These are phyloP conservation scores for Trididemnum nubilum DNA, from an alignment of 23 tunicate genomes.

Conservation along the genomic window DNA sequence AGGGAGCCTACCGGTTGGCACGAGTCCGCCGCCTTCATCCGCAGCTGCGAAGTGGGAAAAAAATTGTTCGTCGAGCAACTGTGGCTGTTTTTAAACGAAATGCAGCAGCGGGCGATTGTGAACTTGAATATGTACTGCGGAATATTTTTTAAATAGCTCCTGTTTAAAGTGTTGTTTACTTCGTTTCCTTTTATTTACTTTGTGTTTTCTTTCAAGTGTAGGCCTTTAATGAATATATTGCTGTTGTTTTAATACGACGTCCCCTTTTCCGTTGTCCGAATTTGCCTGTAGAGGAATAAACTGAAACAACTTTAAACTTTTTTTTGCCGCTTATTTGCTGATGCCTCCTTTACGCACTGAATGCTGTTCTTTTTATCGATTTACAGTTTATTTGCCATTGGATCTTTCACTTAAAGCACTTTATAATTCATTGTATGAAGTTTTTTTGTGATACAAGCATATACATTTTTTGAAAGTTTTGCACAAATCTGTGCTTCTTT, in stretches of 20 bases:
- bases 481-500: too few species aligned
- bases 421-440: too few species aligned
- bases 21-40: constrained; percentile 9
- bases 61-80: background rate
- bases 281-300: too few species aligned
- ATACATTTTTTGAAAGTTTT: too few species aligned
- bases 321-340: too few species aligned
- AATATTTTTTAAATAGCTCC: background rate
- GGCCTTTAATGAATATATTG: background rate
- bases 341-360: too few species aligned
- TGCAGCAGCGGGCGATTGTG: background rate
- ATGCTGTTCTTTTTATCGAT: too few species aligned
- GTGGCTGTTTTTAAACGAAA: background rate
- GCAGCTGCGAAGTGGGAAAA: background rate
- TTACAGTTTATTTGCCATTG: too few species aligned
- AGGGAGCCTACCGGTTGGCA: background rate
- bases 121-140: background rate
- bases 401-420: too few species aligned
- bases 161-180: background rate
- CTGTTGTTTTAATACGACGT: background rate
- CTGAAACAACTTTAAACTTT: too few species aligned
- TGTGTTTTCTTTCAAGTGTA: too few species aligned
- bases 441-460: too few species aligned
- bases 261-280: background rate
- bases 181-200: background rate